Conservation (phyloP, 2,888 invertebrate genomes). For the Acronicta leporina region DNA sequence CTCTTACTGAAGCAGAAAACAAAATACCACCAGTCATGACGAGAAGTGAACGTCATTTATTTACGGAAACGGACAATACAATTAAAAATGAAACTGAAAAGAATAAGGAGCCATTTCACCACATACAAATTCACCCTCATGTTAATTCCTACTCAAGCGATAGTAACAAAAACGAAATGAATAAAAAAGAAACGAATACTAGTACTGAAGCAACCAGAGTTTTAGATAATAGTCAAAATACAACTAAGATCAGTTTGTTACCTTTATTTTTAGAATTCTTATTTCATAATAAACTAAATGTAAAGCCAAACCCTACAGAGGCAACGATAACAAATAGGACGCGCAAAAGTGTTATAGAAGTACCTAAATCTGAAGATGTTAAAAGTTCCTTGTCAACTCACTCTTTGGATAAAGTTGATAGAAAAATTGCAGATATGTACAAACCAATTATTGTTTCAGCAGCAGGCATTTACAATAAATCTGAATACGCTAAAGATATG, state of each 20-base stretch:
- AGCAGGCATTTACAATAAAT: slow-evolving; percentile 55
- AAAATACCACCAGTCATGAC: slow-evolving; percentile 33
- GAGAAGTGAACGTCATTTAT: slow-evolving; percentile 30
- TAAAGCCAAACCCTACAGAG: slow-evolving; percentile 34
- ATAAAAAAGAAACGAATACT: slow-evolving; percentile 9
- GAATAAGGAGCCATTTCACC: slow-evolving; percentile 10
- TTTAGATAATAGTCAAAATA: slow-evolving; percentile 33
- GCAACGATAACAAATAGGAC: slow-evolving; percentile 37
- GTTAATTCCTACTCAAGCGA: slow-evolving; percentile 15
- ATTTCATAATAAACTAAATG: slow-evolving; percentile 61
- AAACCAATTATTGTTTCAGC: slow-evolving; percentile 60
- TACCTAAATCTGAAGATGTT: slow-evolving; percentile 28
- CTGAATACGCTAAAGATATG: slow-evolving; percentile 14
- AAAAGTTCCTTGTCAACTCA: slow-evolving; percentile 25
- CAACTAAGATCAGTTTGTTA: slow-evolving; percentile 58
- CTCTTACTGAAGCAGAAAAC: slow-evolving; percentile 72
- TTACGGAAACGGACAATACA: slow-evolving; percentile 12
- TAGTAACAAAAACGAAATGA: slow-evolving; percentile 11
- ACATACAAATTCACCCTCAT: slow-evolving; percentile 3
- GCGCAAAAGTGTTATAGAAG: slow-evolving; percentile 45
- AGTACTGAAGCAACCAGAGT: slow-evolving; percentile 23
- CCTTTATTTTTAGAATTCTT: slow-evolving; percentile 74
- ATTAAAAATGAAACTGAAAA: slow-evolving; percentile 15
- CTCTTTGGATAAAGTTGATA: slow-evolving; percentile 18
- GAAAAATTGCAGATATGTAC: slow-evolving; percentile 38